A percentile compares a stretch with the other conserved stretches of the same genome.
These are phyloP conservation scores for Eristalis arbustorum DNA, from an alignment of 2,888 invertebrate species.

Conservation along the genomic window DNA sequence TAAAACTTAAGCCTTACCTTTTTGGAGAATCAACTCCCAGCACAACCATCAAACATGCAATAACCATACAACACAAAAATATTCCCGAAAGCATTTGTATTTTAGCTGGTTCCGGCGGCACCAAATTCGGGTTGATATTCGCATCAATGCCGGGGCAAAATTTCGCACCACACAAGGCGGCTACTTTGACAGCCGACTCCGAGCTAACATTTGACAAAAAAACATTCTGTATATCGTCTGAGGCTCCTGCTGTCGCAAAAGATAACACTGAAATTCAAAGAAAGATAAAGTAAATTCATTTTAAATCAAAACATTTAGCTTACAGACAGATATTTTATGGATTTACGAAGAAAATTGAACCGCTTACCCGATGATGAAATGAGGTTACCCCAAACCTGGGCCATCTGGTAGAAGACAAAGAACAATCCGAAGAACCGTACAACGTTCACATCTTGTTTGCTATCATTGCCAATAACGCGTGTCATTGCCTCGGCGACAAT, in stretches of 20 bases:
- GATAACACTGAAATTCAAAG: constrained; percentile 73
- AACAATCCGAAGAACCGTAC: constrained; percentile 96
- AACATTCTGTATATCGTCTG: background rate
- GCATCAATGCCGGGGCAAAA: constrained; percentile 85
- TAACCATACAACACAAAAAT: constrained; percentile 89
- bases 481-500: constrained; percentile 91
- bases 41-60: constrained; percentile 87
- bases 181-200: constrained; percentile 76
- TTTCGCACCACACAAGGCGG: constrained; percentile 86
- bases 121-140: constrained; percentile 84
- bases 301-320: background rate
- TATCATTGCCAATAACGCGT: constrained; percentile 82
- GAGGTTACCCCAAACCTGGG: constrained; percentile 97
- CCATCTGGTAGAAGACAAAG: constrained; percentile 97
- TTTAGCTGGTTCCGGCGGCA: constrained; percentile 86
- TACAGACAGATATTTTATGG: background rate
- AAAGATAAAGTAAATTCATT: background rate
- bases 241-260: constrained; percentile 65
- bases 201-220: constrained; percentile 28
- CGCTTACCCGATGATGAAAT: constrained; percentile 89
- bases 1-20: constrained; percentile 81
- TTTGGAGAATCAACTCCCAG: constrained; percentile 90
- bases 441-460: constrained; percentile 88
- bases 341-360: background rate
- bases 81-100: constrained; percentile 90